Evolutionary conservation across 2,113 vertebrate genomes (phyloP), one percentile per base, ranked within the genome.

Genomic region (Eulacestoma nigropectus): DNA sequence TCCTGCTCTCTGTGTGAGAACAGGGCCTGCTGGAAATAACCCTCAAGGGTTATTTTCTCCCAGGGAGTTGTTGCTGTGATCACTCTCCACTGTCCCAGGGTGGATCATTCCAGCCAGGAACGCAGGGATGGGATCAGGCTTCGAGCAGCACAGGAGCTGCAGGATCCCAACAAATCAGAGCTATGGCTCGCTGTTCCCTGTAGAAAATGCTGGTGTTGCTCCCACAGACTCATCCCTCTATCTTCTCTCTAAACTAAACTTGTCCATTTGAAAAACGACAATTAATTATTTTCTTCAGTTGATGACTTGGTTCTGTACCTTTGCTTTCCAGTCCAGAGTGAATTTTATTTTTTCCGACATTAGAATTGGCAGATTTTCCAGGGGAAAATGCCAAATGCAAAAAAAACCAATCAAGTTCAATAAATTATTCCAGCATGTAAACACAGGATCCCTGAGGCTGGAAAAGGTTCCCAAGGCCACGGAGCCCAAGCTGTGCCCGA

Each of bases 181-280:
- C n/a, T 7, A 5, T 1, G 14, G 4, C 59, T 47, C 2, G 1
- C 16, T 13, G n/a, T 2, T 64, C 55, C 32, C 60, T 27, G 0
- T 25, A 70, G 67, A 55, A 64, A 75, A 49, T 10, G 4, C 3
- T 16, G 44, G 3, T 20, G 8, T 9, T 49, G 33, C 53, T 44
- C 33, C 16, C 23, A 39, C 30, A 30, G 30, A 25, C 46, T 11
- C 13, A 23, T 0, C 78, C 68, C 64, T 49, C 60, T 55, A 29
- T 5, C 55, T 44, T 22, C 55, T 39, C 33, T 9, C 1, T 3
- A 37, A 81, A 18, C 4, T 0, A 23, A 53, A 47, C 9, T 9
- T 22, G 8, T 5, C 39, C 29, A 7, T 33, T 53, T 13, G 5
- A 42, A 56, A 77, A 55, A 32, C 7, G 3, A 39, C 41, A 46